These are phyloP conservation scores for Emydocephalus ijimae DNA, from an alignment of 2,113 vertebrate genomes.

Conservation along the genomic window DNA sequence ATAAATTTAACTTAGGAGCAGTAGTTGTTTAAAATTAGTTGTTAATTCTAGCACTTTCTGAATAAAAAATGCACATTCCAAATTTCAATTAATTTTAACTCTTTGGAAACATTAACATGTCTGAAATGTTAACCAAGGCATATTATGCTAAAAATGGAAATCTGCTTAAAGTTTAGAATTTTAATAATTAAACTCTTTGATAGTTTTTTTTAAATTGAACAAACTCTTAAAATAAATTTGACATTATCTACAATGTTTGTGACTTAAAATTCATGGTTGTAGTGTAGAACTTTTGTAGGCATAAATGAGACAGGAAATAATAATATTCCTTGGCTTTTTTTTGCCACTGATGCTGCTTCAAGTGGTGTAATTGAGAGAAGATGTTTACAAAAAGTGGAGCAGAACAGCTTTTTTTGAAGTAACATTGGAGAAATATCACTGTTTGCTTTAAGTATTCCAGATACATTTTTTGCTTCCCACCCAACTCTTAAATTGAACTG, in stretches of 20 bases:
- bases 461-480: not conserved
- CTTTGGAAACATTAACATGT: not conserved
- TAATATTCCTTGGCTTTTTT: not conserved
- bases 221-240: not conserved
- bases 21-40: not conserved
- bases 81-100: not conserved
- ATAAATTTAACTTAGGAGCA: not conserved
- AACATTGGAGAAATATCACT: too few relatives aligned
- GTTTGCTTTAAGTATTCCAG: not conserved
- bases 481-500: not conserved
- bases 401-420: not conserved
- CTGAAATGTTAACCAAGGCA: not conserved
- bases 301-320: not conserved
- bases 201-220: not conserved
- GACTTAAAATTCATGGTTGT: not conserved
- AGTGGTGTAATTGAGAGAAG: not conserved
- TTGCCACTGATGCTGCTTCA: not conserved
- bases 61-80: not conserved
- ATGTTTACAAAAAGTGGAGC: not conserved
- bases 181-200: not conserved
- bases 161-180: not conserved
- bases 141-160: not conserved
- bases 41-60: not conserved
- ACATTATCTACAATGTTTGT: too few relatives aligned
- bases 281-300: not conserved